Conservation (phyloP, 2,113 vertebrate species). For the Pyxicephalus adspersus region DNA sequence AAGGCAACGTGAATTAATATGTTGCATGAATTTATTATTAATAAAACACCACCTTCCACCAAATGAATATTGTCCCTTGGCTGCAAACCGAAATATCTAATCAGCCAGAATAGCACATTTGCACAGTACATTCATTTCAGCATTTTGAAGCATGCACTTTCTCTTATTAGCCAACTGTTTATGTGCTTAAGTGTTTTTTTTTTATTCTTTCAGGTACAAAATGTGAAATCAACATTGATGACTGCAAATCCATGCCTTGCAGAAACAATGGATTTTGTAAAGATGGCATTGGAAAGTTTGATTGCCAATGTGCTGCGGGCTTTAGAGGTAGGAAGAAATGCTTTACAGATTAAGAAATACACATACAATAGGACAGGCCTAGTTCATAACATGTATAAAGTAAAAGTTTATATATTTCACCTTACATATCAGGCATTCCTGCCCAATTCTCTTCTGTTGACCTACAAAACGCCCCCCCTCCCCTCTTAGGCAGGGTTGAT, state of each 20-base stretch:
- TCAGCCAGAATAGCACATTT: not conserved
- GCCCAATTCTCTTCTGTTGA: too few relatives aligned
- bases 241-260: slow-evolving; percentile 89
- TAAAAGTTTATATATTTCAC: too few relatives aligned
- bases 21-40: slow-evolving; percentile 16
- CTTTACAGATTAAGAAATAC: too few relatives aligned
- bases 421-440: too few relatives aligned
- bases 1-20: slow-evolving; percentile 11
- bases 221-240: slow-evolving; percentile 91
- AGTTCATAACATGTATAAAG: too few relatives aligned
- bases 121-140: not conserved
- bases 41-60: not conserved
- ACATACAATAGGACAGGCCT: too few relatives aligned
- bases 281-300: slow-evolving; percentile 82
- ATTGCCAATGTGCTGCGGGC: slow-evolving; percentile 87
- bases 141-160: not conserved
- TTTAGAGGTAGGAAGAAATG: slow-evolving; percentile 80
- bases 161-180: not conserved
- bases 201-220: slow-evolving; percentile 83
- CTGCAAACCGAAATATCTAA: not conserved
- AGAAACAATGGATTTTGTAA: slow-evolving; percentile 85
- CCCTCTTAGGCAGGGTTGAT: too few relatives aligned
- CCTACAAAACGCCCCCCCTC: too few relatives aligned
- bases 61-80: slow-evolving; percentile 13
- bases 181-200: slow-evolving; percentile 33